These are phyloP conservation scores for Nycteola revayana DNA, from an alignment of 2,888 invertebrate genomes.

Conservation along the genomic window DNA sequence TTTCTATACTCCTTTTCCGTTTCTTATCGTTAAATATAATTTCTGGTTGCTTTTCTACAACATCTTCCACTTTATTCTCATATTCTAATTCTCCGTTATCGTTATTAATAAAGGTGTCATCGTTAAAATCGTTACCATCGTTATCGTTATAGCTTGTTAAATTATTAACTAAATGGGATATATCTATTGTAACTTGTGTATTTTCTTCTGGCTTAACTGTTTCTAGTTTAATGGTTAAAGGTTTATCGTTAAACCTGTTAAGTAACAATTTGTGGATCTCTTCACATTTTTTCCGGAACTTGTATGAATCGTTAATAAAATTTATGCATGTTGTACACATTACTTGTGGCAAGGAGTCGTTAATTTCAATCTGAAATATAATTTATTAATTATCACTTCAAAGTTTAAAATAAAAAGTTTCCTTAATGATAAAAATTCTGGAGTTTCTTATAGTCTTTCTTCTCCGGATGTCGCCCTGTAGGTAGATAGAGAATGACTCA, in stretches of 20 bases:
- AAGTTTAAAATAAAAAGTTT: no score
- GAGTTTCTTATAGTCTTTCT: no score
- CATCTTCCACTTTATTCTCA: constrained; percentile 25
- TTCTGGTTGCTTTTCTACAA: constrained; percentile 26
- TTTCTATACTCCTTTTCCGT: constrained; percentile 33
- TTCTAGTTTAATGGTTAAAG: constrained; percentile 38
- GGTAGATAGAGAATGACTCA: no score
- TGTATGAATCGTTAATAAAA: constrained; percentile 35
- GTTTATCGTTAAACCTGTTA: constrained; percentile 16
- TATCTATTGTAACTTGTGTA: constrained; percentile 34
- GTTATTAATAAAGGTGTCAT: constrained; percentile 45
- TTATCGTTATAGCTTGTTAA: constrained; percentile 23
- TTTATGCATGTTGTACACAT: constrained; percentile 42
- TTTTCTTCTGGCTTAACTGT: constrained; percentile 16
- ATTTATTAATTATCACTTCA: no score
- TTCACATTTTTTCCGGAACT: constrained; percentile 42
- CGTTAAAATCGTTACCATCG: constrained; percentile 29
- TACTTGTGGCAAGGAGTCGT: constrained; percentile 40
- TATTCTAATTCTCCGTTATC: constrained; percentile 31
- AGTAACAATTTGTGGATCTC: constrained; percentile 35
- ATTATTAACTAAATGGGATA: constrained; percentile 33
- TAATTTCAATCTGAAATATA: constrained; percentile 41
- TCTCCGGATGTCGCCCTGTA: no score
- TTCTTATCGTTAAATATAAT: constrained; percentile 32
- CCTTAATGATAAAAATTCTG: no score